Evolutionary conservation across 2,113 vertebrate genomes (phyloP).

Genomic region (Mesembrinibis cayennensis): DNA sequence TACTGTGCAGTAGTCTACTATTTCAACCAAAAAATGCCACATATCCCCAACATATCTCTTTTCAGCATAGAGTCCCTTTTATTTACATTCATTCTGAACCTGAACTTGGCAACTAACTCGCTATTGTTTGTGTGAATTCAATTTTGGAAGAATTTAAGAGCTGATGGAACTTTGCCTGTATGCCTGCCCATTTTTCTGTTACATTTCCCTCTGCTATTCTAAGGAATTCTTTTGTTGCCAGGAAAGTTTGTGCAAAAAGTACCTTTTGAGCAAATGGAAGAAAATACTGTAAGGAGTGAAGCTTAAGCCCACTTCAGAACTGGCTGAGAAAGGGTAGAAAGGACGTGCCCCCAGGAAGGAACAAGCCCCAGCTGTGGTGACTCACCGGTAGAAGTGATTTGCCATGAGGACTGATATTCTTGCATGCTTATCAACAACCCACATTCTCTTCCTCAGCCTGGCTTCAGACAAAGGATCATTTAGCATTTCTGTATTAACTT

Average conservation of each 20-base stretch:
- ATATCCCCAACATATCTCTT: background rate
- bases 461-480: constrained; percentile 21
- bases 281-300: background rate
- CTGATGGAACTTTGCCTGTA: constrained; percentile 32
- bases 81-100: constrained; percentile 31
- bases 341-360: constrained; percentile 40
- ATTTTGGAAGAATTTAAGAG: constrained; percentile 39
- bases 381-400: constrained; percentile 1
- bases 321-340: background rate
- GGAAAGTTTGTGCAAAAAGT: background rate
- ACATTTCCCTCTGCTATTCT: constrained; percentile 5
- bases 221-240: constrained; percentile 10
- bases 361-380: background rate
- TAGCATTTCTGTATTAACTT: background rate
- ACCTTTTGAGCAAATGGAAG: constrained; percentile 10
- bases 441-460: constrained; percentile 40
- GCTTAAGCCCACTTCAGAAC: background rate
- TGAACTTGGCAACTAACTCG: background rate
- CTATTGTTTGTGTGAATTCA: constrained; percentile 39
- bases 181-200: constrained; percentile 11
- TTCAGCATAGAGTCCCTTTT: background rate
- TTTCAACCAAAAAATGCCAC: background rate
- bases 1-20: background rate
- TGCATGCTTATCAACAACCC: constrained; percentile 30
- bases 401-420: background rate